Percentiles rank a stretch among this genome's conserved stretches.
Conservation (phyloP, 2,888 invertebrate genomes). For the Troides helena region DNA sequence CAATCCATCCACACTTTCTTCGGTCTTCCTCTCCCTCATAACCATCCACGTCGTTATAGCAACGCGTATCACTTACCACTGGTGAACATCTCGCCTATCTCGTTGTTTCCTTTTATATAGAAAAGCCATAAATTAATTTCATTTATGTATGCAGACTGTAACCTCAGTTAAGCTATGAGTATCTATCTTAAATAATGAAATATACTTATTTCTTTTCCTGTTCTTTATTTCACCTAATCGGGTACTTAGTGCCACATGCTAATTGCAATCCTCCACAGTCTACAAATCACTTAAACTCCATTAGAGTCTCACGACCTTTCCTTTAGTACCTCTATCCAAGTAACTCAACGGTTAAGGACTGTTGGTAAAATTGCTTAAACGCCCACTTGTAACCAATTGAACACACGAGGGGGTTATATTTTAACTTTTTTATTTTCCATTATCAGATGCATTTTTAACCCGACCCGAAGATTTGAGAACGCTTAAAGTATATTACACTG, state of each 20-base stretch:
- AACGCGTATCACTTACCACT: too few species aligned
- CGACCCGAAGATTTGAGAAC: not conserved
- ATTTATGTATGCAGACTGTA: too few species aligned
- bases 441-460: not conserved
- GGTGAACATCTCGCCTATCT: too few species aligned
- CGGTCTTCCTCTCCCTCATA: too few species aligned
- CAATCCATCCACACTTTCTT: too few species aligned
- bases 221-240: not conserved
- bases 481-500: not conserved
- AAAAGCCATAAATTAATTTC: too few species aligned
- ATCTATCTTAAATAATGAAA: too few species aligned
- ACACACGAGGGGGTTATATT: slow-evolving; percentile 6
- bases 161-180: too few species aligned
- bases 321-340: slow-evolving; percentile 1
- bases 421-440: slow-evolving; percentile 7
- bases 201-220: too few species aligned
- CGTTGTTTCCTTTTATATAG: too few species aligned
- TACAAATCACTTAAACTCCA: slow-evolving; percentile 15
- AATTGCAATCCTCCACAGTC: not conserved
- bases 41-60: too few species aligned
- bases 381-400: slow-evolving; percentile 49
- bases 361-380: slow-evolving; percentile 47
- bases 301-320: slow-evolving; percentile 13
- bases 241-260: not conserved
- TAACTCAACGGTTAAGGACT: slow-evolving; percentile 30